phyloP scores from a whole-genome alignment of 2,888 invertebrate genomes.

The Macrosiphum euphorbiae region DNA sequence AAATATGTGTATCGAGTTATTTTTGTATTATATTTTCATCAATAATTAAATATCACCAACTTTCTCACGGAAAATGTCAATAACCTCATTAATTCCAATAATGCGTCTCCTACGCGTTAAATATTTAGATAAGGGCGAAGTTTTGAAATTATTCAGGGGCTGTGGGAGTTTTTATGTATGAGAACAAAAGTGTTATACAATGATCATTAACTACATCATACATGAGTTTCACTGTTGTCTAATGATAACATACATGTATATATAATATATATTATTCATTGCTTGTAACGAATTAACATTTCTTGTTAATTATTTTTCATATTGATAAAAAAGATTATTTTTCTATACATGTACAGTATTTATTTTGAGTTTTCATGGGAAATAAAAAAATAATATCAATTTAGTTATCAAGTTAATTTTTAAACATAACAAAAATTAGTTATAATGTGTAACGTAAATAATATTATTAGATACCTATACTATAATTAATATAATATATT shows the following conservation, averaged over 20 bases:
- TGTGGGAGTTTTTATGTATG: slow-evolving; percentile 31
- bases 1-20: slow-evolving; percentile 12
- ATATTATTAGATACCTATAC: neutral
- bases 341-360: neutral
- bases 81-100: slow-evolving; percentile 32
- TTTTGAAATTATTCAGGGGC: slow-evolving; percentile 13
- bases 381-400: neutral
- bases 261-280: neutral
- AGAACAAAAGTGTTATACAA: neutral
- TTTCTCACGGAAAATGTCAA: slow-evolving; percentile 40
- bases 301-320: slow-evolving; percentile 3
- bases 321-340: neutral
- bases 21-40: slow-evolving; percentile 13
- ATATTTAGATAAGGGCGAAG: slow-evolving; percentile 29
- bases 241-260: slow-evolving; percentile 12
- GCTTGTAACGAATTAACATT: neutral
- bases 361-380: slow-evolving; percentile 30
- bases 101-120: slow-evolving; percentile 16
- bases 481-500: neutral
- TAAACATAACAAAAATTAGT: neutral
- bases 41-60: slow-evolving; percentile 18
- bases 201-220: slow-evolving; percentile 12
- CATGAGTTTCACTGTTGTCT: slow-evolving; percentile 40
- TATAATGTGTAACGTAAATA: neutral
- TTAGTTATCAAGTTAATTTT: neutral